Evolutionary conservation across 1,140 invertebrate genomes (phyloP).

Genomic region (Popillia japonica): DNA sequence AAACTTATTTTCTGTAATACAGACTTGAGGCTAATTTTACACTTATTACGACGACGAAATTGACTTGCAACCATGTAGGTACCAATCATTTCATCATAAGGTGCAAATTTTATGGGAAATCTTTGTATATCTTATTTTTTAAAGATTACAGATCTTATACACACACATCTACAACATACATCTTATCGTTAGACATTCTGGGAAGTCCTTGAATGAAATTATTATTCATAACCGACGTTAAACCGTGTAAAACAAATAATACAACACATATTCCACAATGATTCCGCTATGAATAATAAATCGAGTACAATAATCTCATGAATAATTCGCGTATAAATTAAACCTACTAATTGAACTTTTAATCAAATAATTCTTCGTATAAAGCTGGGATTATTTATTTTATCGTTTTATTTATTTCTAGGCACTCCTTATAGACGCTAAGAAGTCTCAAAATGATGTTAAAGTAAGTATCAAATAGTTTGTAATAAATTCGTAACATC

Average conservation of each 20-base stretch:
- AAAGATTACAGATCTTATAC: no score
- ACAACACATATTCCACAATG: not conserved
- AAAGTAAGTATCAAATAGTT: constrained; percentile 69
- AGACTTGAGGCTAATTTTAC: no score
- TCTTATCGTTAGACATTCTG: not conserved
- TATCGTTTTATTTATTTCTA: constrained; percentile 59
- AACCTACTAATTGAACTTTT: not conserved
- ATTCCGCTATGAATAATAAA: constrained; percentile 1
- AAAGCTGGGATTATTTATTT: not conserved
- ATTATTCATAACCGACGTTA: constrained; percentile 7
- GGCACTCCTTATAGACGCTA: constrained; percentile 80
- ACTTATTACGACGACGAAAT: no score
- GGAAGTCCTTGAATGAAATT: constrained; percentile 11
- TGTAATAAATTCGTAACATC: constrained; percentile 39
- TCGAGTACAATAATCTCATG: not conserved
- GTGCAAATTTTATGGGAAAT: no score
- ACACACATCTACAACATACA: no score
- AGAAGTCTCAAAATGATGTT: constrained; percentile 84
- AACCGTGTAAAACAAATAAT: constrained; percentile 7
- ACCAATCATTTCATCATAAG: no score
- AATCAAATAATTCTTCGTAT: not conserved
- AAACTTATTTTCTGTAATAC: no score
- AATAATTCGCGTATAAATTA: no score
- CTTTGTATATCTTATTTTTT: no score
- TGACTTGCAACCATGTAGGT: no score